phyloP scores from a whole-genome alignment of 1,140 invertebrate genomes.

The Trypoxylus dichotomus region DNA sequence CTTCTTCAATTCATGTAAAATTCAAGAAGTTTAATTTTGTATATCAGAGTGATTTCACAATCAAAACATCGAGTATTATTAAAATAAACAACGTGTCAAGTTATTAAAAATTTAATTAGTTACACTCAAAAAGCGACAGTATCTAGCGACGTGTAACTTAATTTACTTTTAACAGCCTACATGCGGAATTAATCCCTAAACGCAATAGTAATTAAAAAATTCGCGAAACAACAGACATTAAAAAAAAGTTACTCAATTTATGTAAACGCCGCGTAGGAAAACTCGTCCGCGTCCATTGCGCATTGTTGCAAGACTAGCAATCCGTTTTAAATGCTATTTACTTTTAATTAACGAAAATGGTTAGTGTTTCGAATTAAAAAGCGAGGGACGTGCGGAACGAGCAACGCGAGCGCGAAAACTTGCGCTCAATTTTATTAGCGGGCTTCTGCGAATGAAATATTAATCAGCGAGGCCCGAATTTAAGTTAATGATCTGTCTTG shows the following conservation, averaged over 20 bases:
- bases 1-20: too few species aligned
- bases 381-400: background rate
- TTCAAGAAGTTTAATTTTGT: too few species aligned
- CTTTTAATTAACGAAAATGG: conserved; percentile 2
- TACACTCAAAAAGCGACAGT: too few species aligned
- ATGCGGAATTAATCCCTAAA: background rate
- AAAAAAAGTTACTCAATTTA: background rate
- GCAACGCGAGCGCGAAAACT: background rate
- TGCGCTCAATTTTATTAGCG: background rate
- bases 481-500: background rate
- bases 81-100: too few species aligned
- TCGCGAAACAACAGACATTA: background rate
- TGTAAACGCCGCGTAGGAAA: background rate
- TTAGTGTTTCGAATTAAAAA: background rate
- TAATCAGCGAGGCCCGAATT: background rate
- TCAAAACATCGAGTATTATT: too few species aligned
- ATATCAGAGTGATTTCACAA: too few species aligned
- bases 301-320: background rate
- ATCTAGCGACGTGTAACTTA: too few species aligned
- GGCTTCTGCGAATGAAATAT: background rate
- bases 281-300: background rate
- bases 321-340: background rate
- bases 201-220: background rate
- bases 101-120: too few species aligned
- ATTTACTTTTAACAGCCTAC: too few species aligned